Base-by-base conservation (phyloP, 2,113 vertebrate genomes). In the Gadus chalcogrammus region DNA sequence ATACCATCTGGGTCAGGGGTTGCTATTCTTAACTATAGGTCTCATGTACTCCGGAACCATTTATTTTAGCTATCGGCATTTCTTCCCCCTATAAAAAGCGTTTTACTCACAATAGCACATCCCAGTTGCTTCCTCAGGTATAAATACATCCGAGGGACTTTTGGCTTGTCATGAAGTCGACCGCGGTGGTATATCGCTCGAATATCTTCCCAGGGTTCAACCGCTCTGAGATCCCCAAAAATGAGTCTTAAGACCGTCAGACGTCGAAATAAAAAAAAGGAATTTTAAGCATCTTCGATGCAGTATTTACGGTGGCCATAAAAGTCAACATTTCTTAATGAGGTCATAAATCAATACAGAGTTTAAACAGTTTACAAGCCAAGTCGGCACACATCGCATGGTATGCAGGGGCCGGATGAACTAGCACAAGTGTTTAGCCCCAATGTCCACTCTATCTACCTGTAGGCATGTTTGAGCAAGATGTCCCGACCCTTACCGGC, bases 11-110 rank as follows among this genome's bases (percentile, higher is more conserved):
- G 78, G 79, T 82, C 85, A 80, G 67, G 24, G 65, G 8, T 35
- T 71, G 83, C 85, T 90, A 88, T 88, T 88, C 84, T 88, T 85
- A 75, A 81, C 79, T 13, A 61, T 79, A 86, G 82, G 80, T 82
- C 68, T 90, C 82, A 82, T 82, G 83, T 88, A 85, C 84, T 81
- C 42, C 1, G 66, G 85, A 77, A 79, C 72, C 77, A 70, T 88
- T 84, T 81, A 85, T 84, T 87, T 85, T 31, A 74, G 81, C 80
- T 79, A 66, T 81, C 82, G 61, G 27, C 64, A 78, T 79, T 84
- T 84, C 72, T 79, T 75, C 73, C 77, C 73, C 58, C 81, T 85
- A 83, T 82, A 83, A 86, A 87, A 81, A 86, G 80, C 31, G 15
- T 63, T 80, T 84, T 75, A 68, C 83, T 82, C 76, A 84, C 82